Evolutionary conservation across 2,113 vertebrate genomes (phyloP), one percentile per base, ranked within the genome.

Genomic region (Peromyscus californicus): DNA sequence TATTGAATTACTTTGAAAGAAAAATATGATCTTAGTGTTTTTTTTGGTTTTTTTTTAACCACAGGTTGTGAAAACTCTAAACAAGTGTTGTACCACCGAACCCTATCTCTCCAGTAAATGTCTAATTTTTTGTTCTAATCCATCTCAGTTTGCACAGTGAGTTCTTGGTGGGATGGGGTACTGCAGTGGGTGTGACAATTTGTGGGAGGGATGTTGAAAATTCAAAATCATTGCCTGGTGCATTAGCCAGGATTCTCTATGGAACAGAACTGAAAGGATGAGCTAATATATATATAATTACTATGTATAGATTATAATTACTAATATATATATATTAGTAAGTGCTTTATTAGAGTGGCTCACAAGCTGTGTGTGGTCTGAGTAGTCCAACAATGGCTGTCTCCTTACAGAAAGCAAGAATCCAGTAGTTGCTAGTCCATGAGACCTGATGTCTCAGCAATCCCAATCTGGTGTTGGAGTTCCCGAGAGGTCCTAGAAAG

Each of bases 1-100:
- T 90, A 89, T 29, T 51, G 57, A 70, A n/a, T 92, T 6, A 65
- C 21, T 89, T 91, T 36, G 59, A 96, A 87, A 65, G 29, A 88
- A 33, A 33, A 72, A n/a, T 36, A 21, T 21, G 3, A n/a, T 72
- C 36, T 72, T 72, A 72, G 69, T 72, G 16, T 70, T 33, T 16
- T 70, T 19, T n/a, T 48, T 48, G 45, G 5, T 48, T 48, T 48
- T 48, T 67, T 19, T 31, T 26, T 45, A 59, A 15, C 33, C 16
- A 36, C 51, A 3, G 19, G 19, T 22, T 16, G 42, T 36, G 9
- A 17, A 87, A 69, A 11, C 33, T 51, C 33, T 17, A 54, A 9
- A 21, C 12, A n/a, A 54, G 21, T 31, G 22, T 15, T 57, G 5
- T 29, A 21, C 69, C 22, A 26, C 51, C 72, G 86, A 26, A 13